A percentile compares a stretch with the other conserved stretches of the same genome.
phyloP scores from a whole-genome alignment of 2,113 vertebrate genomes.

The Muntiacus reevesi region DNA sequence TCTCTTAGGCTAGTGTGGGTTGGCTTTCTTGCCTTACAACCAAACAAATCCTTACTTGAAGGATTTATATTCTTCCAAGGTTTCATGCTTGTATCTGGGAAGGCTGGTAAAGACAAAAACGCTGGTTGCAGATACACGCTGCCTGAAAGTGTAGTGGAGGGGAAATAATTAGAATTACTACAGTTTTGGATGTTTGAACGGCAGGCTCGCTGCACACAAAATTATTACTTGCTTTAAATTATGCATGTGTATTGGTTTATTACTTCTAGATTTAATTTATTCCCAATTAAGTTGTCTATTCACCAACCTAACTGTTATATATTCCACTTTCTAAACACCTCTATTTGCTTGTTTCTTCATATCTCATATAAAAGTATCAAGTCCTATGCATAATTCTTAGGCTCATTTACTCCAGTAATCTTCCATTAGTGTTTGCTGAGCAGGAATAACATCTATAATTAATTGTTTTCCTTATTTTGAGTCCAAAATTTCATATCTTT shows the following conservation, averaged over 20 bases:
- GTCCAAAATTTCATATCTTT: neutral
- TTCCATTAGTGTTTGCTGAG: neutral
- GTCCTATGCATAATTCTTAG: neutral
- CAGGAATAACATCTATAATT: neutral
- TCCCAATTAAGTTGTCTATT: conserved; percentile 44
- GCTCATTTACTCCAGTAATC: neutral
- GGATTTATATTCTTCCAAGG: neutral
- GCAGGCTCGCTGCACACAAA: neutral
- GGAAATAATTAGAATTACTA: neutral
- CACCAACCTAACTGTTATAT: neutral
- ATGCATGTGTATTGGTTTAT: neutral
- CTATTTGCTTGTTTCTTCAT: conserved; percentile 16
- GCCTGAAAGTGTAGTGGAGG: neutral
- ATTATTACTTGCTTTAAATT: conserved; percentile 23
- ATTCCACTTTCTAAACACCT: conserved; percentile 30
- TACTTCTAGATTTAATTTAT: conserved; percentile 47
- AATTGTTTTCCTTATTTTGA: neutral
- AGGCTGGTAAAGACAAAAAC: neutral
- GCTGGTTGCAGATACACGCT: neutral
- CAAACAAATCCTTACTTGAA: neutral
- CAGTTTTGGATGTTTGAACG: neutral
- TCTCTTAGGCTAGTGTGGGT: neutral
- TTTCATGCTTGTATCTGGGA: neutral
- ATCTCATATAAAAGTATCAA: neutral
- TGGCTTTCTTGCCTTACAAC: neutral